Percentiles rank a stretch among this genome's conserved stretches.
Conservation (phyloP, 2,888 invertebrate species). For the Willowsia nigromaculata region DNA sequence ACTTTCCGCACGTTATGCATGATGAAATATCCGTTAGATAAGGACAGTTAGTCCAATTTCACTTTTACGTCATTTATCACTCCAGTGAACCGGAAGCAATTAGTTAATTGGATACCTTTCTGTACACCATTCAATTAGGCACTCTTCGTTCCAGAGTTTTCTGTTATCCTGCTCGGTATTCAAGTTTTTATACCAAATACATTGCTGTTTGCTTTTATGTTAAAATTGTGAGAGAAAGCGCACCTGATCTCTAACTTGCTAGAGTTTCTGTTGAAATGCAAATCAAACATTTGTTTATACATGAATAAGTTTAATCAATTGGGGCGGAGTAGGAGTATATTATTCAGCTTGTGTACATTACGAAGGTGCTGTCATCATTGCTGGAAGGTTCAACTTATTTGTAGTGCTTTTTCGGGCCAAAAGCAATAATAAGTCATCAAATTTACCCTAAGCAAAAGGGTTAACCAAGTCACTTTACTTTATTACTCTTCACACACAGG, state of each 20-base stretch:
- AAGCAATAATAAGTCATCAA: background rate
- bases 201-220: background rate
- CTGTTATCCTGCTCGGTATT: background rate
- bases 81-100: conserved; percentile 17
- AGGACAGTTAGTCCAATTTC: background rate
- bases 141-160: background rate
- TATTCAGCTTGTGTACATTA: background rate
- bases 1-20: too few species aligned
- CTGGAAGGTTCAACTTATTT: too few species aligned
- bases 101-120: background rate
- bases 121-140: too few species aligned
- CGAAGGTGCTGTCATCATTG: background rate
- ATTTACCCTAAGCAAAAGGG: background rate
- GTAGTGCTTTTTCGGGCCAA: too few species aligned
- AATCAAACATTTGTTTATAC: background rate
- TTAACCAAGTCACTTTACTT: background rate
- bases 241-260: too few species aligned
- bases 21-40: background rate
- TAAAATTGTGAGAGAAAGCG: background rate
- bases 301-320: background rate
- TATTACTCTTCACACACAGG: background rate
- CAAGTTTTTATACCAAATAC: background rate
- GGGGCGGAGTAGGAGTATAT: background rate
- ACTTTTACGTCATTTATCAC: background rate
- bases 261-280: background rate